Conservation (phyloP, 2,797 vertebrate species). For the Clarias fuscus region DNA sequence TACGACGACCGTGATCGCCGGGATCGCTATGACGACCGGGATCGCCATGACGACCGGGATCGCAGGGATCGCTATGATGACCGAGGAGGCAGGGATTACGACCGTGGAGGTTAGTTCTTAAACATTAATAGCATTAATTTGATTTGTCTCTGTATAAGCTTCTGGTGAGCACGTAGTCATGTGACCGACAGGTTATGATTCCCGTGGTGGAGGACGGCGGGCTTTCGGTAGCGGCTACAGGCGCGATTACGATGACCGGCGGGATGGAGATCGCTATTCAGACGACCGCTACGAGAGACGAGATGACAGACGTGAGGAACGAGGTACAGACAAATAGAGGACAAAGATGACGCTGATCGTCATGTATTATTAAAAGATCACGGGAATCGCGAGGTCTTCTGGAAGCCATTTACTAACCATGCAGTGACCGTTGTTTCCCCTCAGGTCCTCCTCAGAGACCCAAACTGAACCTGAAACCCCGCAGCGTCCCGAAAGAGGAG, state of each 20-base stretch:
- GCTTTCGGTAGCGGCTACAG: constrained; percentile 90
- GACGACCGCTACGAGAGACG: constrained; percentile 74
- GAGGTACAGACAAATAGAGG: constrained; percentile 69
- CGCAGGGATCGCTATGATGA: constrained; percentile 45
- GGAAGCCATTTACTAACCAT: neutral
- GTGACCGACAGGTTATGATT: constrained; percentile 69
- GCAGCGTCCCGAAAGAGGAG: constrained; percentile 87
- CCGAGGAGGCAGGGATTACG: constrained; percentile 46
- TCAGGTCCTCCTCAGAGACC: constrained; percentile 81
- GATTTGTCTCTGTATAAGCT: neutral
- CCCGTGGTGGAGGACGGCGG: constrained; percentile 79
- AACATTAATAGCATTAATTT: too few species aligned
- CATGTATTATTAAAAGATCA: neutral
- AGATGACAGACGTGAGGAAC: constrained; percentile 85
- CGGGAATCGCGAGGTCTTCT: neutral
- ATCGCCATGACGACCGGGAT: constrained; percentile 67
- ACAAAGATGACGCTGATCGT: neutral
- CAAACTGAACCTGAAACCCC: constrained; percentile 90
- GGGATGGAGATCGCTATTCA: constrained; percentile 79
- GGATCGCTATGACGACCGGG: constrained; percentile 84
- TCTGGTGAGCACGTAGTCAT: neutral
- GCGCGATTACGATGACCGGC: constrained; percentile 78
- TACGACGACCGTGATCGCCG: constrained; percentile 84
- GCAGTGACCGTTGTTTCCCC: neutral
- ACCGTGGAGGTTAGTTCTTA: constrained; percentile 50